phyloP scores from a whole-genome alignment of 2,113 vertebrate genomes.

The Nothobranchius furzeri region DNA sequence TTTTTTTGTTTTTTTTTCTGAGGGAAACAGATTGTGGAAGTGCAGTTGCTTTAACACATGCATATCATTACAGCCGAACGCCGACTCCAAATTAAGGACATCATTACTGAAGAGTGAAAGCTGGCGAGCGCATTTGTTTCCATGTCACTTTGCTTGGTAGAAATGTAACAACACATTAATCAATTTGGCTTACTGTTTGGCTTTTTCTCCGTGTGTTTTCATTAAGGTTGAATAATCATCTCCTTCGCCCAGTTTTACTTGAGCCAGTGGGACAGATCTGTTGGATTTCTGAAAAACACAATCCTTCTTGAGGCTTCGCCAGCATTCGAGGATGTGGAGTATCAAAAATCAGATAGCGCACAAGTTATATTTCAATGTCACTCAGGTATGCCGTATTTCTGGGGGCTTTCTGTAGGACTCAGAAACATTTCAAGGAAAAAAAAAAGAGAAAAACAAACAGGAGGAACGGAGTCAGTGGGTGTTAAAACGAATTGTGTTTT shows the following conservation, averaged over 20 bases:
- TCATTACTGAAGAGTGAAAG: constrained; percentile 52
- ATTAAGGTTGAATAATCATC: constrained; percentile 21
- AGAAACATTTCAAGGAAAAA: not conserved
- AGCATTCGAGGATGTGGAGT: not conserved
- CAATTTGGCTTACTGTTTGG: constrained; percentile 47
- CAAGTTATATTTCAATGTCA: constrained; percentile 2
- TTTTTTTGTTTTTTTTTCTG: constrained; percentile 21
- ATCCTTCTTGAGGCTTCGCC: constrained; percentile 5
- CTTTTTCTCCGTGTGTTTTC: constrained; percentile 28
- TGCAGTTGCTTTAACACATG: constrained; percentile 37
- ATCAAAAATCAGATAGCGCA: not conserved
- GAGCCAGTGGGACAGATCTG: constrained; percentile 13
- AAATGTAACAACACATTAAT: constrained; percentile 62
- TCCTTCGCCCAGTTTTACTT: constrained; percentile 14
- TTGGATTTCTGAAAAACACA: constrained; percentile 4
- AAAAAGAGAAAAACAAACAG: not conserved
- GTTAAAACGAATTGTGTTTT: not conserved
- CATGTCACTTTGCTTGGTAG: constrained; percentile 38
- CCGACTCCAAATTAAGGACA: constrained; percentile 58
- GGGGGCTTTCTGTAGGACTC: not conserved
- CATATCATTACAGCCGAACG: constrained; percentile 38
- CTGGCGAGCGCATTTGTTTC: constrained; percentile 55
- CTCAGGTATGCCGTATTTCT: not conserved
- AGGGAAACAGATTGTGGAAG: constrained; percentile 47
- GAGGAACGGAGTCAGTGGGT: not conserved